phyloP scores from a whole-genome alignment of 1,140 invertebrate genomes.

The Atta colombica region DNA sequence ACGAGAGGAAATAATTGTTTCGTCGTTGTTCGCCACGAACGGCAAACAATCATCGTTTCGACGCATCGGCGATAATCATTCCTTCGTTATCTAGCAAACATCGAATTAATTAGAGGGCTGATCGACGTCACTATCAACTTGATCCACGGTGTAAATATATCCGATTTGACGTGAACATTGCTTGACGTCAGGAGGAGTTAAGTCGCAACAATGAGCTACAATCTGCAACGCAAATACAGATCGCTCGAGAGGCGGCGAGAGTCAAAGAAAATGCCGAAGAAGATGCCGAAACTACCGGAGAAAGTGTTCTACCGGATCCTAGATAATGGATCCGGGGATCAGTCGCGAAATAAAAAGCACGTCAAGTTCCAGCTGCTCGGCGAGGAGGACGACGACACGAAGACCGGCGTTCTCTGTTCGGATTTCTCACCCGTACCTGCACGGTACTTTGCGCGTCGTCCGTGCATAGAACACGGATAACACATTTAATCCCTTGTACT shows the following conservation, averaged over 20 bases:
- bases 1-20: constrained; percentile 37
- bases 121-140: background rate
- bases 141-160: constrained; percentile 5
- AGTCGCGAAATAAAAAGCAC: constrained; percentile 23
- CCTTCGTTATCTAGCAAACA: background rate
- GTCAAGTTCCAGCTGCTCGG: constrained; percentile 43
- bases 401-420: background rate
- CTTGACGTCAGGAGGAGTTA: background rate
- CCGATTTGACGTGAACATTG: background rate
- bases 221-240: constrained; percentile 32
- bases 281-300: constrained; percentile 37
- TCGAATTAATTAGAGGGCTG: constrained; percentile 19
- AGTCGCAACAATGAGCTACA: constrained; percentile 27
- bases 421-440: constrained; percentile 49
- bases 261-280: constrained; percentile 13
- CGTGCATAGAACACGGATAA: background rate
- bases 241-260: constrained; percentile 51
- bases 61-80: constrained; percentile 7
- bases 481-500: constrained; percentile 21
- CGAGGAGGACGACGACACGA: constrained; percentile 9
- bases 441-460: constrained; percentile 34
- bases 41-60: constrained; percentile 22
- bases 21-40: background rate
- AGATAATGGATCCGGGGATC: background rate
- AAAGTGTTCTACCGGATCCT: constrained; percentile 45